Evolutionary conservation across 2,113 vertebrate genomes (phyloP).

Genomic region (Collichthys lucidus): DNA sequence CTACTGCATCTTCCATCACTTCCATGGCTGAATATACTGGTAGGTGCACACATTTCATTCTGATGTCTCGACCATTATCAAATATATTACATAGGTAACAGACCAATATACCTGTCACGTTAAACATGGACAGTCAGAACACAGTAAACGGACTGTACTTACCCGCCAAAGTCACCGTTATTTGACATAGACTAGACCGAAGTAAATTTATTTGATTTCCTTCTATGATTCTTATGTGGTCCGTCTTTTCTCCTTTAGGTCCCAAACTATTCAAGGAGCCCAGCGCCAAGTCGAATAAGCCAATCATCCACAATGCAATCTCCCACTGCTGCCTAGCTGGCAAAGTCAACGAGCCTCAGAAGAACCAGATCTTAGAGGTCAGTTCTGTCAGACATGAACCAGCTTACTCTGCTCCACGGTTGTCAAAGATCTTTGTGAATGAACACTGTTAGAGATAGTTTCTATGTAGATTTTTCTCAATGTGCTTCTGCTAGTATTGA

Average conservation of each 20-base stretch:
- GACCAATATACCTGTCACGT: neutral
- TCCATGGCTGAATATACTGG: slow-evolving; percentile 98
- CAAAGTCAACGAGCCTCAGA: slow-evolving; percentile 96
- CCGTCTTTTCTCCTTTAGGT: slow-evolving; percentile 78
- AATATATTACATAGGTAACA: too few species aligned
- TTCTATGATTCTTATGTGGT: neutral
- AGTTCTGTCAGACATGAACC: slow-evolving; percentile 27
- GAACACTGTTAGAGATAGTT: neutral
- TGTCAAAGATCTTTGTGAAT: neutral
- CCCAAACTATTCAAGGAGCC: slow-evolving; percentile 97
- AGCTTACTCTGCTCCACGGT: too few species aligned
- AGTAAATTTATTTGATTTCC: too few species aligned
- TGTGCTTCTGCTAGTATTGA: neutral
- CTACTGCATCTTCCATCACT: slow-evolving; percentile 94
- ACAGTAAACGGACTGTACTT: too few species aligned
- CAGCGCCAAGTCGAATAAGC: slow-evolving; percentile 97
- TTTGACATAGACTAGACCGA: neutral
- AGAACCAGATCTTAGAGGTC: slow-evolving; percentile 95
- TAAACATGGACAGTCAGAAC: neutral
- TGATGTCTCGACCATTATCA: neutral
- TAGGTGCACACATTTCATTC: slow-evolving; percentile 38
- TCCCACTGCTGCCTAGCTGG: slow-evolving; percentile 97
- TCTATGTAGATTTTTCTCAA: neutral
- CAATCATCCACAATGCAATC: slow-evolving; percentile 96
- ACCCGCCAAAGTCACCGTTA: neutral